Conservation (phyloP, 2,888 invertebrate species). For the Acronicta aceris region DNA sequence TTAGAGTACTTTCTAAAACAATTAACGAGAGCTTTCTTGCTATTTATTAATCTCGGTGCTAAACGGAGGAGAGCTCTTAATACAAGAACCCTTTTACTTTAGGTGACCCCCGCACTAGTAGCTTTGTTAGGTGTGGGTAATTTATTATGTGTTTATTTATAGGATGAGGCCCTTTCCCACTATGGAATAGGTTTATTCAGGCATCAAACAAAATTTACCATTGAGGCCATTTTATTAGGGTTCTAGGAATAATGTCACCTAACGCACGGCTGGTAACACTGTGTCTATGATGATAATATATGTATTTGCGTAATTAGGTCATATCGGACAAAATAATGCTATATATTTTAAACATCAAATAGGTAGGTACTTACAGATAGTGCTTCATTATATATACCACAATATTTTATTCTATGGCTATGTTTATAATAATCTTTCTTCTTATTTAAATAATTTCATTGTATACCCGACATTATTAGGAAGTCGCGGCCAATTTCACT, state of each 20-base stretch:
- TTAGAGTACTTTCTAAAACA: slow-evolving; percentile 49
- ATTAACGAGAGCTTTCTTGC: slow-evolving; percentile 56
- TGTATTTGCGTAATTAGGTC: slow-evolving; percentile 31
- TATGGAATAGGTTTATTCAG: slow-evolving; percentile 44
- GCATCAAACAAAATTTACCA: slow-evolving; percentile 44
- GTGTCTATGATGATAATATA: slow-evolving; percentile 25
- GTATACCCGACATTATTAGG: neutral
- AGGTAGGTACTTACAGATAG: no score
- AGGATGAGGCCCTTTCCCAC: slow-evolving; percentile 30
- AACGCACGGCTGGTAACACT: slow-evolving; percentile 7
- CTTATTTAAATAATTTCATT: no score
- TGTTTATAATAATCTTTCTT: no score
- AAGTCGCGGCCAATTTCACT: neutral
- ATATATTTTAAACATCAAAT: no score
- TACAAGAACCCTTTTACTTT: slow-evolving; percentile 63
- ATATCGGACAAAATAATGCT: neutral
- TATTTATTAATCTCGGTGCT: slow-evolving; percentile 56
- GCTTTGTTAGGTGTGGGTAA: slow-evolving; percentile 46
- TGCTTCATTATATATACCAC: no score
- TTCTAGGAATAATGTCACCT: slow-evolving; percentile 33
- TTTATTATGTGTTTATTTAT: slow-evolving; percentile 48
- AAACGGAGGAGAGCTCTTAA: slow-evolving; percentile 58
- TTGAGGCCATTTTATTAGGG: slow-evolving; percentile 39
- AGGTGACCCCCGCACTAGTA: slow-evolving; percentile 48
- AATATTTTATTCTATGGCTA: no score